Conservation (phyloP, 2,888 invertebrate species). For the Drosophila anomalata region DNA sequence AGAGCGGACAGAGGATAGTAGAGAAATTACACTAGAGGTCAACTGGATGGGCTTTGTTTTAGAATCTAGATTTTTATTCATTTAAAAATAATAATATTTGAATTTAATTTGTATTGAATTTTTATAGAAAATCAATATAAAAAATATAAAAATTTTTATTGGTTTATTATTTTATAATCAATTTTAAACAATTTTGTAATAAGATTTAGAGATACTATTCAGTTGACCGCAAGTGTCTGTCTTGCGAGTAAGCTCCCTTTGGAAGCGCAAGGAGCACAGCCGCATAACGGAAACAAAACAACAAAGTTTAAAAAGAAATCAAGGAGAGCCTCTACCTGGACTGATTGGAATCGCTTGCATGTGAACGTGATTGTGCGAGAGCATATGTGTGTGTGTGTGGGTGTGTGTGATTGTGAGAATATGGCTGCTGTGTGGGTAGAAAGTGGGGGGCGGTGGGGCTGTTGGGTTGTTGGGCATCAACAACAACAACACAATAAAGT, state of each 20-base stretch:
- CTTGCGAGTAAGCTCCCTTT: conserved; percentile 3
- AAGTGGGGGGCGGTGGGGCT: background rate
- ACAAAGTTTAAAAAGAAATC: conserved; percentile 4
- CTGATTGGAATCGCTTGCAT: conserved; percentile 19
- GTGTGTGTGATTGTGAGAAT: conserved; percentile 1
- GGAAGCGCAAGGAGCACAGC: conserved; percentile 20
- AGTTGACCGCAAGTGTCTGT: conserved; percentile 4
- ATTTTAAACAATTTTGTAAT: no score
- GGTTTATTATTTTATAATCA: no score
- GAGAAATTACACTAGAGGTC: background rate
- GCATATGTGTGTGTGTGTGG: background rate
- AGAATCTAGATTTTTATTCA: no score
- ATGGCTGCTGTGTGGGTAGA: background rate
- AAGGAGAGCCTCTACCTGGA: conserved; percentile 26
- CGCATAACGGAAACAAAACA: conserved; percentile 20
- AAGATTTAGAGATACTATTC: background rate
- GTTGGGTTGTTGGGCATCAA: conserved; percentile 8
- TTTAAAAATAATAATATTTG: no score
- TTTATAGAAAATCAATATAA: no score
- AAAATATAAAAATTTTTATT: background rate
- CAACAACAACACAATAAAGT: conserved; percentile 16
- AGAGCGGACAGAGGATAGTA: background rate
- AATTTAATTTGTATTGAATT: no score
- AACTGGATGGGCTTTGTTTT: background rate
- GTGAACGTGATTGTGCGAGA: background rate